A percentile compares a stretch with the other conserved stretches of the same genome.
phyloP scores from a whole-genome alignment of 2,797 vertebrate species.

The Hybognathus amarus region DNA sequence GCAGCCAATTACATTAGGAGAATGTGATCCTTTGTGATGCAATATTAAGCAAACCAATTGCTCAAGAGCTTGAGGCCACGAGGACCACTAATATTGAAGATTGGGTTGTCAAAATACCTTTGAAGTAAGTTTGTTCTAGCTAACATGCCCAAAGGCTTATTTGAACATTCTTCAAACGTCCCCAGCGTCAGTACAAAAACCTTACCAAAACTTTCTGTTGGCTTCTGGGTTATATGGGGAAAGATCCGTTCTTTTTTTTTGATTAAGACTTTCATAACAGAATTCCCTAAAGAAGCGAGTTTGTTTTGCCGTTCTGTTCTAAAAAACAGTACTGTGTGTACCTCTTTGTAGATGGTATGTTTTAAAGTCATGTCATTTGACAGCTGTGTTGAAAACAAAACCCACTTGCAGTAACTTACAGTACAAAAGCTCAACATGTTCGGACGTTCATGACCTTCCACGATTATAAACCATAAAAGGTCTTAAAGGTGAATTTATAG shows the following conservation, averaged over 20 bases:
- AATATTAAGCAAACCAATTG: not conserved
- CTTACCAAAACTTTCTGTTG: conserved; percentile 20
- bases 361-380: conserved; percentile 45
- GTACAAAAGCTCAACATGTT: conserved; percentile 15
- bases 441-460: conserved; percentile 1
- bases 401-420: conserved; percentile 13
- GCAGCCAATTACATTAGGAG: conserved; percentile 12
- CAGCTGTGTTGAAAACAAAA: not conserved
- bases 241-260: conserved; percentile 26
- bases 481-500: not conserved
- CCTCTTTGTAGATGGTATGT: conserved; percentile 43
- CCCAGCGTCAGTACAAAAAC: conserved; percentile 21
- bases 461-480: conserved; percentile 39
- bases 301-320: conserved; percentile 20
- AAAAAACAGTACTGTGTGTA: conserved; percentile 19
- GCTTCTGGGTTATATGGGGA: conserved; percentile 23
- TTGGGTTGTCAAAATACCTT: conserved; percentile 15
- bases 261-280: conserved; percentile 45
- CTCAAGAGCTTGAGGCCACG: not conserved
- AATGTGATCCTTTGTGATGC: conserved; percentile 7
- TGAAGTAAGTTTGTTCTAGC: conserved; percentile 26
- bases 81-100: conserved; percentile 22
- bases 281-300: conserved; percentile 21
- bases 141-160: conserved; percentile 17
- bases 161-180: conserved; percentile 43